Conservation (phyloP, 1,140 invertebrate genomes). For the Trichonephila clavipes region DNA sequence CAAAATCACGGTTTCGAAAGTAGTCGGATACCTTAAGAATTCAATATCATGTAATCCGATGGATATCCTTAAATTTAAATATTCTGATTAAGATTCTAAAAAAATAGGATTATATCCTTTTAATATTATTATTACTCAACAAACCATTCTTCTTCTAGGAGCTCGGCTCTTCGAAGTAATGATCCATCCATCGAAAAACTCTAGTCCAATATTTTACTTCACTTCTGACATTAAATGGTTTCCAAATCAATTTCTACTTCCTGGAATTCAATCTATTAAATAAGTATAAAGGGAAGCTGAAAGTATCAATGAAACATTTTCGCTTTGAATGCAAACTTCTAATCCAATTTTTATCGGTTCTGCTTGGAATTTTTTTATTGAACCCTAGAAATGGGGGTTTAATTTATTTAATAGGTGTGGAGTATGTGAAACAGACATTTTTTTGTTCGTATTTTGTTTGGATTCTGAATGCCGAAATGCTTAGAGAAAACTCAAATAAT, state of each 20-base stretch:
- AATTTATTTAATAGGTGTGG: constrained; percentile 30
- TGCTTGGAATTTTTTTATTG: neutral
- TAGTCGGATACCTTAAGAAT: too few relatives aligned
- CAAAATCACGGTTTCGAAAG: too few relatives aligned
- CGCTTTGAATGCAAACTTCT: constrained; percentile 7
- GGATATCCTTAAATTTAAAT: too few relatives aligned
- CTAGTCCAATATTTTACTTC: constrained; percentile 2
- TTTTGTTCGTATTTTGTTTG: neutral
- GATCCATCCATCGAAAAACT: neutral
- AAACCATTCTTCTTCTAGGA: neutral
- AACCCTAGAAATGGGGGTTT: constrained; percentile 5
- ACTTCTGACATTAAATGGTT: constrained; percentile 32
- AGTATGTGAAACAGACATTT: neutral
- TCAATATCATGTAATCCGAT: too few relatives aligned
- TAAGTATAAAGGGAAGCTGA: neutral
- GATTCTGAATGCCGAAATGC: neutral
- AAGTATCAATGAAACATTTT: constrained; percentile 31
- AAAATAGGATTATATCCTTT: neutral
- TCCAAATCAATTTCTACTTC: constrained; percentile 38
- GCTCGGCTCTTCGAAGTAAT: neutral
- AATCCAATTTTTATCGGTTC: constrained; percentile 24
- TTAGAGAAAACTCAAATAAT: too few relatives aligned
- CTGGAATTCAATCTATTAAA: constrained; percentile 37
- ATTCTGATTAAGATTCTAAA: neutral
- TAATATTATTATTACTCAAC: neutral